Conservation (phyloP, 2,113 vertebrate genomes). For the Butorides virescens region DNA sequence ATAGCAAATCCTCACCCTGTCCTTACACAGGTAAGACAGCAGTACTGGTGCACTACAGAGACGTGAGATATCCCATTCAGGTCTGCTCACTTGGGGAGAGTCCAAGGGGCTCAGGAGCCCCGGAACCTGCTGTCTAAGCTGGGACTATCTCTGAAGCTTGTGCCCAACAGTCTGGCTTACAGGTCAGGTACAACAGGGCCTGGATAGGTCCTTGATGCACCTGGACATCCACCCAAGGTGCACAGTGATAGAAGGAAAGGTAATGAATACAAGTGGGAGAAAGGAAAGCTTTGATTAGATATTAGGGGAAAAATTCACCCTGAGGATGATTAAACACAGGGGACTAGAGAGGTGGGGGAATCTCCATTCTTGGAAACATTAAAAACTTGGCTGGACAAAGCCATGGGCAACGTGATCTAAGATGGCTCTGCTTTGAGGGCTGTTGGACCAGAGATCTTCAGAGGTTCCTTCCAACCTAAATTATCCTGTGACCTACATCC, state of each 20-base stretch:
- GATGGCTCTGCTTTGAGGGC: neutral
- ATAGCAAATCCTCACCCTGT: neutral
- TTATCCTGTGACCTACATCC: neutral
- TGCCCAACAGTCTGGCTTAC: neutral
- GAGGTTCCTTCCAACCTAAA: neutral
- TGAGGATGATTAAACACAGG: neutral
- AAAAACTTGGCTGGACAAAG: neutral
- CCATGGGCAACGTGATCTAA: neutral
- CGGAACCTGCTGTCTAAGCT: neutral
- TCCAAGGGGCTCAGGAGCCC: neutral
- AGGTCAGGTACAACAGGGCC: neutral
- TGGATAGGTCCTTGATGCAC: neutral
- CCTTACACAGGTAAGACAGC: neutral
- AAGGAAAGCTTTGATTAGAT: neutral
- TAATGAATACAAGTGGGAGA: rapidly evolving
- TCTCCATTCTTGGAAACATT: neutral
- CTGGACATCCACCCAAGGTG: too few relatives aligned
- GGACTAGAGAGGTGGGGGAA: neutral
- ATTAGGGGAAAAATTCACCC: neutral
- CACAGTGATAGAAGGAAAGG: neutral
- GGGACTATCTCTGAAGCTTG: neutral
- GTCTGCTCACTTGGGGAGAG: neutral
- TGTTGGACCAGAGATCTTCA: neutral
- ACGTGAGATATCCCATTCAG: neutral
- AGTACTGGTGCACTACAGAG: neutral